Conservation (phyloP, 2,888 invertebrate species). For the Xanthorhoe spadicearia region DNA sequence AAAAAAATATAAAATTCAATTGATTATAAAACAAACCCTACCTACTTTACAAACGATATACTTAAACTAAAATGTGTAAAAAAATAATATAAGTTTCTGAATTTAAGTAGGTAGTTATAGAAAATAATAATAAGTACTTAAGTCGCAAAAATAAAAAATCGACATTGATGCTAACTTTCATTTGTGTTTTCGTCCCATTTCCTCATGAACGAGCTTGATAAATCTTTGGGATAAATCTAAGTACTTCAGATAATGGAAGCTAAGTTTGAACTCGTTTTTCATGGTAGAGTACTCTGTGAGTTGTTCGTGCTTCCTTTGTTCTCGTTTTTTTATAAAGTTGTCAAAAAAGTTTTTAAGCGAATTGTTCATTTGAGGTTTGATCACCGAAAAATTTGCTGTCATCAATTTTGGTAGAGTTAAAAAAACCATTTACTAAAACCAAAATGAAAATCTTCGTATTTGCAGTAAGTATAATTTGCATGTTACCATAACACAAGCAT, state of each 20-base stretch:
- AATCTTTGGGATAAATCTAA: constrained; percentile 4
- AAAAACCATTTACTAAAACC: background rate
- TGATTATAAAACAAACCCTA: too few species aligned
- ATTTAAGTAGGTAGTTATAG: too few species aligned
- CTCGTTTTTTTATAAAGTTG: background rate
- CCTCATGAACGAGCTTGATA: constrained; percentile 19
- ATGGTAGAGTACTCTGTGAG: background rate
- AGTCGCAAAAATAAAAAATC: constrained; percentile 3
- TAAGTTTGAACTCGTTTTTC: constrained; percentile 17
- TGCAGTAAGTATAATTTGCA: too few species aligned
- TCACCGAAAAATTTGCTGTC: too few species aligned
- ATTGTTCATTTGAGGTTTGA: too few species aligned
- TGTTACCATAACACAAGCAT: too few species aligned
- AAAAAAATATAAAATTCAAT: too few species aligned
- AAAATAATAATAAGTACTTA: too few species aligned
- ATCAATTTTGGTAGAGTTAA: background rate
- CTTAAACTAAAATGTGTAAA: too few species aligned
- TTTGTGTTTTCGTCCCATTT: background rate
- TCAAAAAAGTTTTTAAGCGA: background rate
- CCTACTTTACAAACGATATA: too few species aligned
- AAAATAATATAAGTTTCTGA: too few species aligned
- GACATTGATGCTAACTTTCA: constrained; percentile 1
- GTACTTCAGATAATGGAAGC: constrained; percentile 22
- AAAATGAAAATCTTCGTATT: background rate
- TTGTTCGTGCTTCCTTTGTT: background rate